Evolutionary conservation across 2,113 vertebrate species (phyloP).

Genomic region (Sciurus niger): DNA sequence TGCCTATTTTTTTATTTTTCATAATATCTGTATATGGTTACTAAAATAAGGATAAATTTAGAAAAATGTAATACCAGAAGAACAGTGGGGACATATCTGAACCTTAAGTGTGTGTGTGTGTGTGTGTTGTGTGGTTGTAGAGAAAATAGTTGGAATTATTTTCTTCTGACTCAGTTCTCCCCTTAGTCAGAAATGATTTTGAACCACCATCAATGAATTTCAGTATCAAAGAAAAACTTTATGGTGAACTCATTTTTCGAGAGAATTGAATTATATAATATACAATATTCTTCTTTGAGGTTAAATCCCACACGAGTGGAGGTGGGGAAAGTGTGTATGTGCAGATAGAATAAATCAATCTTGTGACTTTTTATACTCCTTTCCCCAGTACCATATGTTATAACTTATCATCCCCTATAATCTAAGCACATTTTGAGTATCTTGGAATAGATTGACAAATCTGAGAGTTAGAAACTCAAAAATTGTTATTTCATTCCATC

Average conservation of each 20-base stretch:
- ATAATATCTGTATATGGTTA: neutral
- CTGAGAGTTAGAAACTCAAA: neutral
- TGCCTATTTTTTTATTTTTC: neutral
- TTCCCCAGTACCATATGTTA: neutral
- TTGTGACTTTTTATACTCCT: neutral
- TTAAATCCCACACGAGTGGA: neutral
- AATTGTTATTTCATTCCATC: neutral
- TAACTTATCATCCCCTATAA: neutral
- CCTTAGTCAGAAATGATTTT: neutral
- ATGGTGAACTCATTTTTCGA: neutral
- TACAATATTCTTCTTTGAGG: neutral
- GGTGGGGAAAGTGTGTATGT: neutral
- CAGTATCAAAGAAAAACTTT: conserved; percentile 7
- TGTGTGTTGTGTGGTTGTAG: neutral
- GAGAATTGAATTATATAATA: neutral
- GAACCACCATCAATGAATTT: neutral
- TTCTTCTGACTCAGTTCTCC: neutral
- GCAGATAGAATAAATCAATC: neutral
- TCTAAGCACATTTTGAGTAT: neutral
- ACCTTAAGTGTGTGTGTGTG: neutral
- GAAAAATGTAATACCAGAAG: neutral
- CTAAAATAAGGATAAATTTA: neutral
- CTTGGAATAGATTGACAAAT: conserved; percentile 7
- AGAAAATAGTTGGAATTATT: neutral
- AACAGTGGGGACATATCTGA: neutral